Conservation (phyloP, 2,113 vertebrate genomes). For the Laticauda colubrina region DNA sequence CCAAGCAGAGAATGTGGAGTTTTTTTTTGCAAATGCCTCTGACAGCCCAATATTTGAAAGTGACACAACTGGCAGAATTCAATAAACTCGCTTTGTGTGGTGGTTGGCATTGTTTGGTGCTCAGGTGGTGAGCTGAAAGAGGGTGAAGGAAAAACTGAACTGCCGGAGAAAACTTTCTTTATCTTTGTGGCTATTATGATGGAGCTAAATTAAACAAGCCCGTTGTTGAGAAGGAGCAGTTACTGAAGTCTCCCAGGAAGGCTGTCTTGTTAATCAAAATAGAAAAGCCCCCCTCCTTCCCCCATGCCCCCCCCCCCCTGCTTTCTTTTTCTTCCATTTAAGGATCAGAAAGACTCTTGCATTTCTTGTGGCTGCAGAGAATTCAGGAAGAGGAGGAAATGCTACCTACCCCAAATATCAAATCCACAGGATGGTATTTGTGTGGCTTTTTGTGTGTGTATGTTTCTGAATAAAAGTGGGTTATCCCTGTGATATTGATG, state of each 20-base stretch:
- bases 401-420: neutral
- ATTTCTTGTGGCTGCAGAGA: neutral
- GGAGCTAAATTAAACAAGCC: conserved; percentile 15
- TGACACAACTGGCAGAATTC: conserved; percentile 28
- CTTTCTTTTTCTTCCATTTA: conserved; percentile 15
- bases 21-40: neutral
- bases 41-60: conserved; percentile 30
- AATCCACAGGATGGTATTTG: neutral
- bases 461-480: neutral
- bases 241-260: conserved; percentile 9
- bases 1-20: neutral
- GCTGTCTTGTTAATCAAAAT: conserved; percentile 43
- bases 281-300: neutral
- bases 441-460: neutral
- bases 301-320: too few relatives aligned
- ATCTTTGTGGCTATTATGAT: neutral
- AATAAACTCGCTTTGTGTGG: conserved; percentile 1
- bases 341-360: neutral
- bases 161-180: conserved; percentile 8
- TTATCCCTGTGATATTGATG: conserved; percentile 14
- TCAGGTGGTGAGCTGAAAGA: conserved; percentile 3
- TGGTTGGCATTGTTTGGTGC: neutral
- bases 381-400: neutral
- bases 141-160: conserved; percentile 9
- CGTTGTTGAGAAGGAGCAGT: conserved; percentile 9